These are phyloP conservation scores for Scatophagus argus DNA, from an alignment of 2,113 vertebrate genomes.

Conservation along the genomic window DNA sequence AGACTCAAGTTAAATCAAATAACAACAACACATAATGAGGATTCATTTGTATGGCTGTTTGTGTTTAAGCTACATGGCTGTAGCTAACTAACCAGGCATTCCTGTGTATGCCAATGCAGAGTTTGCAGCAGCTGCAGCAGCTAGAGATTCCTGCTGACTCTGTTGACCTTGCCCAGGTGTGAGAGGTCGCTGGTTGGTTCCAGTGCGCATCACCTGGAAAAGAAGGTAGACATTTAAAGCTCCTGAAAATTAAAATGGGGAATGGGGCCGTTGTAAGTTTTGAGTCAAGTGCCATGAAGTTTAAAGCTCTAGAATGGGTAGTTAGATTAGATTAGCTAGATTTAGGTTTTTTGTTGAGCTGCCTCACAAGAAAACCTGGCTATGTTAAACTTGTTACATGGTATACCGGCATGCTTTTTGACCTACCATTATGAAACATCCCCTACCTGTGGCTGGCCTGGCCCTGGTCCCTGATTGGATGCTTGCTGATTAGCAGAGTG, in stretches of 20 bases:
- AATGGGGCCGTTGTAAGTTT: no score
- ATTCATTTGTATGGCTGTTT: not conserved
- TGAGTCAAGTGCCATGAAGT: no score
- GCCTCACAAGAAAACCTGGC: no score
- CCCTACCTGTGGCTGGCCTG: constrained; percentile 92
- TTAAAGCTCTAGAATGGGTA: no score
- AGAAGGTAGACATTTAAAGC: not conserved
- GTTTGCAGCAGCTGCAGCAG: constrained; percentile 89
- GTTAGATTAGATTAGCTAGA: no score
- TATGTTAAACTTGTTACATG: no score
- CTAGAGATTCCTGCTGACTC: constrained; percentile 95
- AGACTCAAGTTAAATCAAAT: no score
- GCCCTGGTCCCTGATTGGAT: constrained; percentile 92
- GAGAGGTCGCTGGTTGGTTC: constrained; percentile 93
- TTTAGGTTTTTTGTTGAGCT: no score
- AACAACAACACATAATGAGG: not conserved
- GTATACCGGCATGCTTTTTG: no score
- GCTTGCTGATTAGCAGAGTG: constrained; percentile 91
- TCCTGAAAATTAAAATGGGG: no score
- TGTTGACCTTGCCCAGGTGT: constrained; percentile 95
- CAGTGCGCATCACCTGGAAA: constrained; percentile 92
- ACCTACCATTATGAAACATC: not conserved
- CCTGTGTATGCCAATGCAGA: constrained; percentile 94
- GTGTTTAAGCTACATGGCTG: no score
- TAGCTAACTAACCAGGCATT: constrained; percentile 89